Evolutionary conservation across 2,797 vertebrate genomes (phyloP).

Genomic region (Myotis daubentonii): DNA sequence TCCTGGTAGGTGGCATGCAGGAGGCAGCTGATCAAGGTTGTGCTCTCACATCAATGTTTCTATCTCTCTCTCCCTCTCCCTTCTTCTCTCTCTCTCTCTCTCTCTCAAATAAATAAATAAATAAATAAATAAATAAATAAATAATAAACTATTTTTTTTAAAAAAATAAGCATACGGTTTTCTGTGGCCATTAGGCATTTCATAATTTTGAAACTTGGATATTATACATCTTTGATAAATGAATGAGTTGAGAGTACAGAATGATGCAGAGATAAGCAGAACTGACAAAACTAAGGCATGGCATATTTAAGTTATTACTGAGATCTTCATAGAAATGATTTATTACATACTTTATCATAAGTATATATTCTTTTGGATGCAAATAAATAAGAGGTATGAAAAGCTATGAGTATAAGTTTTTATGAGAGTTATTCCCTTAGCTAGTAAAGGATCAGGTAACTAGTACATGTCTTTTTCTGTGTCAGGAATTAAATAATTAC

Average conservation of each 20-base stretch:
- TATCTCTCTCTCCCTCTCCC: neutral
- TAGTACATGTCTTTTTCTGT: neutral
- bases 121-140: too few relatives aligned
- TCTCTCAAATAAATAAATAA: too few relatives aligned
- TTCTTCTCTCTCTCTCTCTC: neutral
- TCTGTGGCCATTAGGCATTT: neutral
- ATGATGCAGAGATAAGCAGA: neutral
- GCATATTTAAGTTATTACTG: neutral
- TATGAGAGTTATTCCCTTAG: neutral
- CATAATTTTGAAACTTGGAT: neutral
- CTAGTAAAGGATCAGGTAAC: neutral
- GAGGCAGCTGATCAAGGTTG: neutral
- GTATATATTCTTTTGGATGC: neutral
- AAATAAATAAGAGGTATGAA: neutral
- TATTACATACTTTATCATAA: neutral
- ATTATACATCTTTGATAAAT: neutral
- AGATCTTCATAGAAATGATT: neutral
- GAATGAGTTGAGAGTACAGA: neutral
- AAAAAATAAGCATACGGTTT: neutral
- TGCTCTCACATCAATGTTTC: neutral
- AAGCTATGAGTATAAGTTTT: neutral
- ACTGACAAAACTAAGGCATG: neutral
- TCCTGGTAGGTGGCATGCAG: neutral
- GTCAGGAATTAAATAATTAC: neutral
- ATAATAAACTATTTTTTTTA: too few relatives aligned